Evolutionary conservation across 2,113 vertebrate species (phyloP).

Genomic region (Melanostigma gelatinosum): DNA sequence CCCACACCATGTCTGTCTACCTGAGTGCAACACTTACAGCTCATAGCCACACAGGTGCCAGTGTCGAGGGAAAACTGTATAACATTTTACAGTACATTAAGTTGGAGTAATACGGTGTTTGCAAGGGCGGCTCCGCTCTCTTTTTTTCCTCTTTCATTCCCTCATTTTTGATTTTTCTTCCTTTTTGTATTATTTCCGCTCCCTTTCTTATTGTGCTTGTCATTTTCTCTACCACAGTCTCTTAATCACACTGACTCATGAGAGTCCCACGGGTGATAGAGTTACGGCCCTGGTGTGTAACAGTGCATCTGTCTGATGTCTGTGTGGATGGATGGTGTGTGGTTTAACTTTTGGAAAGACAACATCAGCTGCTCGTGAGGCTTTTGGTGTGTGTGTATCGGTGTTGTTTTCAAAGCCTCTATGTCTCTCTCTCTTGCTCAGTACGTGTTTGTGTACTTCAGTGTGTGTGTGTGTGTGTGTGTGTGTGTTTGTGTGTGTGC

Average conservation of each 20-base stretch:
- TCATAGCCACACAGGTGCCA: slow-evolving; percentile 45
- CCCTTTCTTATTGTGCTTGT: slow-evolving; percentile 26
- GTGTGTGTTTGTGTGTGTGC: not conserved
- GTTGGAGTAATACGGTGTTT: slow-evolving; percentile 59
- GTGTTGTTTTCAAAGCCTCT: slow-evolving; percentile 32
- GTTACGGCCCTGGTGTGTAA: not conserved
- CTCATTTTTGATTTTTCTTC: slow-evolving; percentile 11
- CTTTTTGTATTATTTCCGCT: slow-evolving; percentile 10
- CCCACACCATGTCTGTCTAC: slow-evolving; percentile 49
- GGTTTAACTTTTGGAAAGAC: slow-evolving; percentile 30
- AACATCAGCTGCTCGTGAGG: slow-evolving; percentile 24
- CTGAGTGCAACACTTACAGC: slow-evolving; percentile 66
- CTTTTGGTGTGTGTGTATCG: slow-evolving; percentile 12
- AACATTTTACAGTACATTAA: slow-evolving; percentile 75
- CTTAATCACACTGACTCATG: slow-evolving; percentile 20
- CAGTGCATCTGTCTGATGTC: slow-evolving; percentile 12
- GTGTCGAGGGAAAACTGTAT: slow-evolving; percentile 33
- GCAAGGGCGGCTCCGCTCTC: slow-evolving; percentile 31
- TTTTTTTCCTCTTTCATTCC: slow-evolving; percentile 31
- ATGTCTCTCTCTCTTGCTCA: slow-evolving; percentile 14
- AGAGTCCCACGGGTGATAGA: not conserved
- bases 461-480: not conserved
- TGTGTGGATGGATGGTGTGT: not conserved
- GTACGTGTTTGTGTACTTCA: not conserved
- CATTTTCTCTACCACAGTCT: slow-evolving; percentile 2